Evolutionary conservation across 2,888 invertebrate genomes (phyloP).

Genomic region (Ctena decussata): DNA sequence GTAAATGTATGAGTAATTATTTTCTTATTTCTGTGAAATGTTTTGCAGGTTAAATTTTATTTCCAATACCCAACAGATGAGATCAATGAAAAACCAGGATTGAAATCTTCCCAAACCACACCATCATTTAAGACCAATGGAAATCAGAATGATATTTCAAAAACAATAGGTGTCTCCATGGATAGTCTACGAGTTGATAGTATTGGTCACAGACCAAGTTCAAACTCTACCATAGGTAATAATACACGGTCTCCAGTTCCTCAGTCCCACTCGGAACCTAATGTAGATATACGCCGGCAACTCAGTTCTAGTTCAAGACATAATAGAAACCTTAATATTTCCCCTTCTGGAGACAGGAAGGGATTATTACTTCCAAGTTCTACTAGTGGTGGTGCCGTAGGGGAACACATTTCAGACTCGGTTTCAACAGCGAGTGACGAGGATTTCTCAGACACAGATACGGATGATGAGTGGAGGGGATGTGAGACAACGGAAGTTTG

Average conservation of each 20-base stretch:
- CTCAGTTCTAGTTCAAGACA: background rate
- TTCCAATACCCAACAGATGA: conserved; percentile 56
- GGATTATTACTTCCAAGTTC: conserved; percentile 11
- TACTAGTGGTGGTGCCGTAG: conserved; percentile 28
- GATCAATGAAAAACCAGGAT: background rate
- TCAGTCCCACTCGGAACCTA: background rate
- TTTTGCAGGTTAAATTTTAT: conserved; percentile 59
- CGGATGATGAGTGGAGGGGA: conserved; percentile 83
- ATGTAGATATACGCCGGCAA: background rate
- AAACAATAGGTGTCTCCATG: background rate
- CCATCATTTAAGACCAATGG: background rate
- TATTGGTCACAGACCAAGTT: background rate
- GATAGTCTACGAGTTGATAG: background rate
- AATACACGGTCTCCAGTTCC: background rate
- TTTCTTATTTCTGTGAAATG: too few relatives aligned
- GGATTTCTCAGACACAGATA: conserved; percentile 81
- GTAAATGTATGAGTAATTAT: too few relatives aligned
- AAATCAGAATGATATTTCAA: background rate
- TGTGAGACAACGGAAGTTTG: conserved; percentile 81
- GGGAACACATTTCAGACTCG: background rate
- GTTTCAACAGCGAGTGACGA: conserved; percentile 73
- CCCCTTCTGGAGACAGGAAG: conserved; percentile 33
- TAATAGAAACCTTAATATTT: conserved; percentile 13
- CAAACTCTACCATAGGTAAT: background rate
- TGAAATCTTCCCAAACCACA: background rate